These are phyloP conservation scores for Benitochromis conjunctus DNA, from an alignment of 2,113 vertebrate genomes.

Conservation along the genomic window DNA sequence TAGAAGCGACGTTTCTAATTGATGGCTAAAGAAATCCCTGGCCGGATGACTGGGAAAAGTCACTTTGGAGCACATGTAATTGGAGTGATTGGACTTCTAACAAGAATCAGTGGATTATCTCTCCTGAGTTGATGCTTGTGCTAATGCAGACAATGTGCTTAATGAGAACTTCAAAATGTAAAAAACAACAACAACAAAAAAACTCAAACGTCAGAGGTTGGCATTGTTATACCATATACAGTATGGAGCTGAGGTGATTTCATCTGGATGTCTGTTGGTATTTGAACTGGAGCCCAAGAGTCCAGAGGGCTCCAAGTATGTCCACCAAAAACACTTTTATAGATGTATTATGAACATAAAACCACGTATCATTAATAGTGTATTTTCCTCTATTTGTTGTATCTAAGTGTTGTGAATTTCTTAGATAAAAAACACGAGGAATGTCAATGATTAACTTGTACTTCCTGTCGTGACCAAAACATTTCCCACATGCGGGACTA, in stretches of 20 bases:
- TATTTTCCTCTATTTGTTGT: not conserved
- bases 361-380: not conserved
- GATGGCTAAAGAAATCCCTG: conserved; percentile 88
- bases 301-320: not conserved
- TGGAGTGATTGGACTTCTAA: conserved; percentile 87
- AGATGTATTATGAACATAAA: not conserved
- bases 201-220: not conserved
- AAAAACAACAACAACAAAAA: conserved; percentile 9
- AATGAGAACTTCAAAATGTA: not conserved
- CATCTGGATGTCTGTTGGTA: not conserved
- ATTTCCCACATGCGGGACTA: no score
- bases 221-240: not conserved
- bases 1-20: conserved; percentile 98
- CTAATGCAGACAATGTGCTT: conserved; percentile 28
- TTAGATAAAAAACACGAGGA: not conserved
- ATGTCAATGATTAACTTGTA: not conserved
- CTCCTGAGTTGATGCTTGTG: conserved; percentile 33
- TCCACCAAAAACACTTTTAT: not conserved
- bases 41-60: conserved; percentile 85
- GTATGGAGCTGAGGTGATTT: not conserved
- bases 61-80: conserved; percentile 94
- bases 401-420: not conserved
- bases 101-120: conserved; percentile 60
- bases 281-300: not conserved
- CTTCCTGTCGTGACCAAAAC: no score